These are phyloP conservation scores for Phyto melanocephala DNA, from an alignment of 2,888 invertebrate genomes.

Conservation along the genomic window DNA sequence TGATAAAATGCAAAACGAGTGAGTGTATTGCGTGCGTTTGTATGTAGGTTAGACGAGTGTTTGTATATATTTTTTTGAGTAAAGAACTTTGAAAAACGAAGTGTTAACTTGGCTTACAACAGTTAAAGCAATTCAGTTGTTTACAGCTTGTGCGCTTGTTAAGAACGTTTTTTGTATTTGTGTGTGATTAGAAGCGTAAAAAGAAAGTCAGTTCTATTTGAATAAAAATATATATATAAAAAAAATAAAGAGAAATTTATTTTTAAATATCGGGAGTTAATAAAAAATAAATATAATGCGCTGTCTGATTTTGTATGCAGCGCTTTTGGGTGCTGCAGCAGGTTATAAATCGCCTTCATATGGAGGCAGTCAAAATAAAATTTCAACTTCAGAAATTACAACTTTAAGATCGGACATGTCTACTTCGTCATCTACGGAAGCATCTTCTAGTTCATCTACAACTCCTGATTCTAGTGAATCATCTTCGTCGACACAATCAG, in stretches of 20 bases:
- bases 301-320: slow-evolving; percentile 44
- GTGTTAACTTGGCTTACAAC: slow-evolving; percentile 62
- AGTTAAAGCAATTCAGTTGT: slow-evolving; percentile 49
- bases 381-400: slow-evolving; percentile 2
- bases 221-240: background rate
- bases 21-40: slow-evolving; percentile 46
- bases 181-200: slow-evolving; percentile 2
- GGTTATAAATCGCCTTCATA: slow-evolving; percentile 27
- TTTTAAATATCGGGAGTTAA: background rate
- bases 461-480: slow-evolving; percentile 14
- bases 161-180: slow-evolving; percentile 49
- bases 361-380: slow-evolving; percentile 1
- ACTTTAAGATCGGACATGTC: slow-evolving; percentile 10
- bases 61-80: slow-evolving; percentile 33
- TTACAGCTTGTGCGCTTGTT: slow-evolving; percentile 50
- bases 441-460: background rate
- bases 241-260: slow-evolving; percentile 59
- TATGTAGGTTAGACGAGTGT: slow-evolving; percentile 17
- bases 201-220: background rate
- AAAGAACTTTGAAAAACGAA: slow-evolving; percentile 60
- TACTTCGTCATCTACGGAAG: slow-evolving; percentile 10
- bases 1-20: slow-evolving; percentile 5
- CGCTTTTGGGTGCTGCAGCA: slow-evolving; percentile 40
- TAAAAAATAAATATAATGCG: slow-evolving; percentile 19
- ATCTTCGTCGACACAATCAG: slow-evolving; percentile 19